Evolutionary conservation across 2,888 invertebrate species (phyloP).

Genomic region (Netelia fuscicornis): DNA sequence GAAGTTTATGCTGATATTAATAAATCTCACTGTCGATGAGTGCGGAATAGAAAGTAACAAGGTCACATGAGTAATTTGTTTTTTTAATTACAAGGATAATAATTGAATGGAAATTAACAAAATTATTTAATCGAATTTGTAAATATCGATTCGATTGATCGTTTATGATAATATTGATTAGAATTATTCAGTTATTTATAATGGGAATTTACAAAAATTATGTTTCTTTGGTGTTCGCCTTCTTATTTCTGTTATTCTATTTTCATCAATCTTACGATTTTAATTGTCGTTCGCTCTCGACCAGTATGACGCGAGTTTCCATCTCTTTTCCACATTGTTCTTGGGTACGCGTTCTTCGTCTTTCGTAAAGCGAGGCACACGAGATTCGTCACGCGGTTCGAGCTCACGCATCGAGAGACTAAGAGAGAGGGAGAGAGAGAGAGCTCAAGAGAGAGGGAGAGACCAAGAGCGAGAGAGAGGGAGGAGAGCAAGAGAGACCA

Average conservation of each 20-base stretch:
- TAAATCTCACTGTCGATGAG: not conserved
- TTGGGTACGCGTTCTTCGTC: not conserved
- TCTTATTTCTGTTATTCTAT: not conserved
- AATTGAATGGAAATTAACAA: too few species aligned
- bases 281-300: not conserved
- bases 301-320: not conserved
- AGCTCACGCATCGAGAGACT: conserved; percentile 33
- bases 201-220: too few species aligned
- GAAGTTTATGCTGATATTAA: not conserved
- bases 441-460: not conserved
- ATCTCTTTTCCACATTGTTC: not conserved
- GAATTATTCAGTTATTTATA: too few species aligned
- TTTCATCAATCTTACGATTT: not conserved
- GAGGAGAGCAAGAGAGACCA: too few species aligned
- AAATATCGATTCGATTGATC: too few species aligned
- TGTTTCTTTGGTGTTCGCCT: too few species aligned
- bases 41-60: not conserved
- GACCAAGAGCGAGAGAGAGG: too few species aligned
- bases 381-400: conserved; percentile 37
- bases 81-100: too few species aligned
- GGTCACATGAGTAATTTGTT: too few species aligned
- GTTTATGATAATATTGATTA: too few species aligned
- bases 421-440: not conserved
- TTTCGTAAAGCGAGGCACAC: not conserved
- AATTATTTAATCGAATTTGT: too few species aligned